Evolutionary conservation across 53 echinoderm and acorn worm genomes (phyloP).

Genomic region (Temnopleurus reevesii): DNA sequence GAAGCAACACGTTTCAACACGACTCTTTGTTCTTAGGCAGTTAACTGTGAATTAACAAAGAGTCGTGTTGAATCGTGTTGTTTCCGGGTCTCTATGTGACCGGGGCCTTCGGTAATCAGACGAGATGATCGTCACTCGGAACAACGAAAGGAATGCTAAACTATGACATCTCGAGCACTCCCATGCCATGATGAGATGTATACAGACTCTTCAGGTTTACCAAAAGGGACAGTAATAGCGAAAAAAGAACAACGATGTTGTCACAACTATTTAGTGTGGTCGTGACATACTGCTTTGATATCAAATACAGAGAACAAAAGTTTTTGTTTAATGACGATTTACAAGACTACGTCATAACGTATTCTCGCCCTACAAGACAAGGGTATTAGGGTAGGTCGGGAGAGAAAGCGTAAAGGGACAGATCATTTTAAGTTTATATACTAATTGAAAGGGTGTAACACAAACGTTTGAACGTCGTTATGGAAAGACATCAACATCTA

Average conservation of each 20-base stretch:
- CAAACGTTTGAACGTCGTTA: background rate
- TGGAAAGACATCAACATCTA: background rate
- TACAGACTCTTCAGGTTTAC: background rate
- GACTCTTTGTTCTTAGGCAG: no score
- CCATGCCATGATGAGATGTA: background rate
- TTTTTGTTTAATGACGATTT: background rate
- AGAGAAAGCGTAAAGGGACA: background rate
- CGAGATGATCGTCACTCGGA: no score
- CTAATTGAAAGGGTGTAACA: background rate
- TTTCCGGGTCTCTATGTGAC: no score
- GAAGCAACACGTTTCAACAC: no score
- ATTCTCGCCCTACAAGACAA: background rate
- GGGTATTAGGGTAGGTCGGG: background rate
- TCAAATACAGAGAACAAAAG: background rate
- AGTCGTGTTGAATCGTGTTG: no score
- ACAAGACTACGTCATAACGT: background rate
- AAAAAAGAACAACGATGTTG: background rate
- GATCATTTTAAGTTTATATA: no score
- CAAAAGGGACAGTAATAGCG: background rate
- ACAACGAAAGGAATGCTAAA: background rate
- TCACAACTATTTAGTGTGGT: constrained; percentile 8
- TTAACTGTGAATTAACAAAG: no score
- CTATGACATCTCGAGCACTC: background rate
- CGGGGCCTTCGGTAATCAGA: no score
- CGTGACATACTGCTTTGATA: background rate